Evolutionary conservation across 1,140 invertebrate genomes (phyloP).

Genomic region (Metaphire vulgaris): DNA sequence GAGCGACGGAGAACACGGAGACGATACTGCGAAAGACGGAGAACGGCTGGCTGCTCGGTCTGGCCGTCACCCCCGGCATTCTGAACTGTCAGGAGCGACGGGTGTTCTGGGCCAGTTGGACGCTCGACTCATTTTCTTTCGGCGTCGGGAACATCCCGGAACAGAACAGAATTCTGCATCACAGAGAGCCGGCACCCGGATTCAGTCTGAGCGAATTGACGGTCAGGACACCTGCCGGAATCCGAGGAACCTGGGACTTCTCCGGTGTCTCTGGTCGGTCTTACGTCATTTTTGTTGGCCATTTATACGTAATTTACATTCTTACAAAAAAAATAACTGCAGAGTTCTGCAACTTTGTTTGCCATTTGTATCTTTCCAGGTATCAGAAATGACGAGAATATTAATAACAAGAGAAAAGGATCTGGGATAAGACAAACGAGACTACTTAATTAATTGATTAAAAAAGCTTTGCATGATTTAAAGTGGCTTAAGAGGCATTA

Average conservation of each 20-base stretch:
- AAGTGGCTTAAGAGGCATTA: too few species aligned
- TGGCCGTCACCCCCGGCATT: background rate
- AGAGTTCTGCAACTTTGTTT: too few species aligned
- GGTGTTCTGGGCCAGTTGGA: slow-evolving; percentile 17
- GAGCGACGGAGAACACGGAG: background rate
- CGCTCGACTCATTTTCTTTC: slow-evolving; percentile 1
- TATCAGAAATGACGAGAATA: too few species aligned
- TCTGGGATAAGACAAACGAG: too few species aligned
- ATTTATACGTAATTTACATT: too few species aligned
- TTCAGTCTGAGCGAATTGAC: background rate
- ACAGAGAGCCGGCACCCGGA: background rate
- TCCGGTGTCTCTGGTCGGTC: background rate
- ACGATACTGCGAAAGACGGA: background rate
- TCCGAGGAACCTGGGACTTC: background rate
- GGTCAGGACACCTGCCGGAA: background rate
- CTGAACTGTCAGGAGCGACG: background rate
- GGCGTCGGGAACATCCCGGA: background rate
- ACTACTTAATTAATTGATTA: too few species aligned
- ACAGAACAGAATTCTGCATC: background rate
- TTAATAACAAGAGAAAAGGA: too few species aligned
- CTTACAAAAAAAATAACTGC: too few species aligned
- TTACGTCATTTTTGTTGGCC: too few species aligned
- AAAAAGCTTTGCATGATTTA: too few species aligned
- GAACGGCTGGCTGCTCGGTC: background rate
- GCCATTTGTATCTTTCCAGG: too few species aligned